Base-by-base conservation (phyloP, 2,888 invertebrate species). In the Osmoderma eremita region DNA sequence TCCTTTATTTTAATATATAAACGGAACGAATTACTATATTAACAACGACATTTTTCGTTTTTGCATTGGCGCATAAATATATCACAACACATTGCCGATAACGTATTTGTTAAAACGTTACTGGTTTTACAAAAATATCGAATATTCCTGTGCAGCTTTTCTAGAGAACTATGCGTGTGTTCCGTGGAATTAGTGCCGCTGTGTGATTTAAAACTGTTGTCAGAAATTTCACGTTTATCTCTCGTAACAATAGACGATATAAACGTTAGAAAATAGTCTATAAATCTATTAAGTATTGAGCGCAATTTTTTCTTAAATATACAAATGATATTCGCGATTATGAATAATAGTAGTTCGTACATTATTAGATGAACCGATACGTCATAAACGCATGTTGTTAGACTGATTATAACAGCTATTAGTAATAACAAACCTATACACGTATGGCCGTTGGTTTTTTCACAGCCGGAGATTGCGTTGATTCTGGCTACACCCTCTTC, bases 391-490 rank as follows among this genome's bases (percentile, higher is more conserved):
- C 73, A 76, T 63, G 73, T n/a, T n/a, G n/a, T 72, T 72, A 77
- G 75, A 58, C 17, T 45, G 24, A 58, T 58, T 73, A 75, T 75
- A 71, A 77, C 77, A 75, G 79, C 76, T 75, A 81, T 76, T 76
- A 77, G 75, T 78, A 81, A 73, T 71, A 76, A 82, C 83, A 82
- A 82, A 83, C 83, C 83, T 82, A 83, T 78, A 79, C 82, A 82
- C 71, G 79, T 75, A 76, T 77, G 78, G 72, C 80, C 81, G 67
- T 78, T 78, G 65, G 76, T 70, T 74, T 76, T 79, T 70, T 75
- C 73, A 75, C 82, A 83, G 69, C 80, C 80, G 56, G 79, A 80
- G 65, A 78, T 75, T 65, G 77, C 76, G 64, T 78, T 79, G 68
- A 77, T 75, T 63, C 71, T 69, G 24, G 73, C 69, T 10, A 71